Evolutionary conservation across 2,888 invertebrate genomes (phyloP).

Genomic region (Drosophila flavopinicola): DNA sequence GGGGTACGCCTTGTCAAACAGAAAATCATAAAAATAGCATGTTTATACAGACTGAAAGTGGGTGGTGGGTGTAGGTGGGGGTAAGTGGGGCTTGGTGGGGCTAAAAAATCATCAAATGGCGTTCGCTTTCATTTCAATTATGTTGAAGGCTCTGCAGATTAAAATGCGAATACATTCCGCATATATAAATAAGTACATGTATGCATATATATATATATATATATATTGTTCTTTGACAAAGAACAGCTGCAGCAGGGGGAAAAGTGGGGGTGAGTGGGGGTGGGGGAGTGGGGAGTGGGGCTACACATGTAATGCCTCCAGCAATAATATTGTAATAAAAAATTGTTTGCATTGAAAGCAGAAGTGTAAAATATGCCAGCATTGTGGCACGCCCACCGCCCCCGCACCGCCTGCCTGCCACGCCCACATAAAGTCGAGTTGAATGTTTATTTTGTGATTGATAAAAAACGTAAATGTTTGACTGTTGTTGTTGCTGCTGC

Average conservation of each 20-base stretch:
- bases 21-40: constrained; percentile 72
- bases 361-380: constrained; percentile 66
- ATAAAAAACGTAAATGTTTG: constrained; percentile 72
- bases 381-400: constrained; percentile 38
- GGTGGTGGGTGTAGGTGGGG: not conserved
- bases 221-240: constrained; percentile 23
- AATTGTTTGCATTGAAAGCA: constrained; percentile 67
- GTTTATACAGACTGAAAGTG: not conserved
- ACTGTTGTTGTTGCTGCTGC: constrained; percentile 47
- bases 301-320: constrained; percentile 44
- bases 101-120: constrained; percentile 61
- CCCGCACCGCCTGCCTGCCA: constrained; percentile 4
- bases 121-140: constrained; percentile 73
- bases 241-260: not conserved
- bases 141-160: constrained; percentile 54
- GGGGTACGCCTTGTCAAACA: constrained; percentile 61
- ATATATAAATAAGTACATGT: not conserved
- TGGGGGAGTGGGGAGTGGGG: not conserved
- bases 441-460: constrained; percentile 77
- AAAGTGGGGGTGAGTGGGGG: not conserved
- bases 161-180: constrained; percentile 47
- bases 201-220: constrained; percentile 4
- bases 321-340: constrained; percentile 64
- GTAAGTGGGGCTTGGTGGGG: not conserved
- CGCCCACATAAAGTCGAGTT: constrained; percentile 56